Base-by-base conservation (phyloP, 2,888 invertebrate species). In the Sinodicranocentrus sp. region DNA sequence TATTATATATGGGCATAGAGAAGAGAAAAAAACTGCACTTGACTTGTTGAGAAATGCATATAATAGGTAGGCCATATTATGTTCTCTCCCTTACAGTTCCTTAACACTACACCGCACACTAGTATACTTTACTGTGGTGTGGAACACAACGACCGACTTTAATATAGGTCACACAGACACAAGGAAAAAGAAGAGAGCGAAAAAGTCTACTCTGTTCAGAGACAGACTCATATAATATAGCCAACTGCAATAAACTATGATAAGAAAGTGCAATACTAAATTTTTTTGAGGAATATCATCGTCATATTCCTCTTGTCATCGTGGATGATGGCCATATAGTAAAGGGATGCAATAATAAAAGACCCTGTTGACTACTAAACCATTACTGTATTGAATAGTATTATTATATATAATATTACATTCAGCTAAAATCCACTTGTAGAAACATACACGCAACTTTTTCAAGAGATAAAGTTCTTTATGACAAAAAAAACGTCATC, bases 61-160 rank as follows among this genome's bases (percentile, higher is more conserved):
- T 19, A 52, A 33, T 10, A 33, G 10, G 33, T 10, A 33, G 10
- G 33, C 33, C 3, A 33, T 33, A 33, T 33, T 10, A 10, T 33
- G 33, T 10, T 33, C 33, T 33, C 33, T 33, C 10, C 5, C 33
- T 33, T 10, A 6, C 10, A 10, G 33, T 10, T 33, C 33, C 33
- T 33, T 33, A 10, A 33, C 33, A 33, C 15, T n/a, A n/a, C 48
- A 48, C 48, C 48, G 13, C 57, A 52, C 25, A 23, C 59, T 59
- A 6, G 5, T 6, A 3, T n/a, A 57, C 59, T 59, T 54, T 44
- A 67, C 79, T 72, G 72, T 57, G 72, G 75, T 70, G 82, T 61
- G 68, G 68, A 59, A 68, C 44, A 57, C 57, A 75, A 75, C 82
- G 82, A 82, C 82, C 82, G 82, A 82, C 82, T 82, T 82, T 82